Evolutionary conservation across 2,113 vertebrate species (phyloP), one percentile per base, ranked within the genome.

Genomic region (Thamnaconus septentrionalis): DNA sequence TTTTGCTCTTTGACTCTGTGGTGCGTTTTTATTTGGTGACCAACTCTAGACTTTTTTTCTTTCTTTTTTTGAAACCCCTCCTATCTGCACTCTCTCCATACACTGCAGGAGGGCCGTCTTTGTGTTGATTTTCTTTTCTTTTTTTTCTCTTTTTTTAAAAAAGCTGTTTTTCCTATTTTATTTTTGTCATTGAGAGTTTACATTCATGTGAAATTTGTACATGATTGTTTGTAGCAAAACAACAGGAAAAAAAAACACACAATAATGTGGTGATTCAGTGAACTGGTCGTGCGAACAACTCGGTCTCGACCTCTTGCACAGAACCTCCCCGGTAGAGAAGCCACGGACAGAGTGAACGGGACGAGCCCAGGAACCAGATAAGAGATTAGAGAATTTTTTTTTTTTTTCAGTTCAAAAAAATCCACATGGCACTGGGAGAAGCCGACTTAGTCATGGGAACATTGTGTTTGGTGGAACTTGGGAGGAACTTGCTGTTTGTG

Each of bases 151-250:
- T 31, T 31, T 31, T 31, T 31, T 31, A 59, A 11, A 49, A 10
- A 50, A 50, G n/a, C 4, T n/a, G 59, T 54, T 72, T 69, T 77
- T 71, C 76, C 56, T 0, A 40, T 65, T 49, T 31, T 56, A 31
- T 50, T 72, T 56, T 72, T 41, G 69, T 82, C 67, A 82, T 84
- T 41, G 65, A 82, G 66, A 84, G 90, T 91, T 93, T 92, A 93
- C 90, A 89, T 89, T 86, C 81, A 84, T 87, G 90, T 91, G 87
- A 79, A 73, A 58, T 56, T 47, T 80, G 85, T 88, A 85, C 88
- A 87, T 80, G 85, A 90, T 85, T 87, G 90, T 93, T 92, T 88
- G 92, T 90, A 92, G 90, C 90, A 89, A 85, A 90, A 89, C 87
- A 31, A 31, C 18, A 31, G 18, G 18, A 31, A 31, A 31, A 31